A percentile compares a stretch with the other conserved stretches of the same genome.
Evolutionary conservation across 2,888 invertebrate genomes (phyloP).

Genomic region (Taphrorychus bicolor): DNA sequence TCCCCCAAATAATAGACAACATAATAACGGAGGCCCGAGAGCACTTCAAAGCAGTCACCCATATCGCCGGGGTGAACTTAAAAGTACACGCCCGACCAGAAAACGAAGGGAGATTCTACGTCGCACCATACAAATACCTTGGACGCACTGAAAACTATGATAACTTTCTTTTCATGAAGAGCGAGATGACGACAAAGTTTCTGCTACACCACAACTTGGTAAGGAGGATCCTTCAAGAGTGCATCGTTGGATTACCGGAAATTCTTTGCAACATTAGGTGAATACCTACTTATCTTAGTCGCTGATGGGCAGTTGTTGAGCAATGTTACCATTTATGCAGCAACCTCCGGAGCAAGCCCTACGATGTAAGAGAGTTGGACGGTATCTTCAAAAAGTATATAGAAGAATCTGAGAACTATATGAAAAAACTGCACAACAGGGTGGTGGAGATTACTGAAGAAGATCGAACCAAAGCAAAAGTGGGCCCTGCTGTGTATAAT

Average conservation of each 20-base stretch:
- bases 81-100: constrained; percentile 68
- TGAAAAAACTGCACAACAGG: constrained; percentile 49
- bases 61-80: constrained; percentile 69
- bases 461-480: constrained; percentile 44
- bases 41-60: constrained; percentile 68
- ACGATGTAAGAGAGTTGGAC: constrained; percentile 47
- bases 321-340: too few relatives aligned
- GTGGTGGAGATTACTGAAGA: constrained; percentile 45
- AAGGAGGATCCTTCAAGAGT: constrained; percentile 65
- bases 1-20: constrained; percentile 63
- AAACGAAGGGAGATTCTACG: constrained; percentile 61
- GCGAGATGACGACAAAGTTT: constrained; percentile 65
- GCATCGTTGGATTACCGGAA: constrained; percentile 63
- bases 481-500: constrained; percentile 32
- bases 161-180: constrained; percentile 65
- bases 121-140: constrained; percentile 66
- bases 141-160: constrained; percentile 70
- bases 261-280: constrained; percentile 58
- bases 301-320: too few relatives aligned
- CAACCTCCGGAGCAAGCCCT: constrained; percentile 43
- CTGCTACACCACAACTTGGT: constrained; percentile 71
- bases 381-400: constrained; percentile 46
- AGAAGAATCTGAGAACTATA: constrained; percentile 43
- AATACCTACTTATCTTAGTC: too few relatives aligned
- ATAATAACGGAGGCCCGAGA: constrained; percentile 65